A percentile compares a stretch with the other conserved stretches of the same genome.
Conservation (phyloP, 2,888 invertebrate species). For the Ptycholaimellus sp. region DNA sequence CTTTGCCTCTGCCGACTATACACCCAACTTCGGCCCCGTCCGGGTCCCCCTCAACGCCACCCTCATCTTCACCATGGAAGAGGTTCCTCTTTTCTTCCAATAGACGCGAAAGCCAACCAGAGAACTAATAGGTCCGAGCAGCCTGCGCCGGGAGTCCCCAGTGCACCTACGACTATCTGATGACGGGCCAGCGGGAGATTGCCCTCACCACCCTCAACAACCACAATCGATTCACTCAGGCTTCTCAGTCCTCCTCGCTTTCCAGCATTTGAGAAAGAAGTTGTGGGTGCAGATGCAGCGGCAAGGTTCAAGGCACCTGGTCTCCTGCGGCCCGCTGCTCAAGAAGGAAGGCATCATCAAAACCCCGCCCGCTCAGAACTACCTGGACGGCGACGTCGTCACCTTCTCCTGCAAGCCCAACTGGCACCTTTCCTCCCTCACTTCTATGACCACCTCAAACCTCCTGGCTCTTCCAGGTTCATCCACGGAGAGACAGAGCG, state of each 20-base stretch:
- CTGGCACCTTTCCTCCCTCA: no score
- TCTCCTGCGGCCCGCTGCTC: slow-evolving; percentile 15
- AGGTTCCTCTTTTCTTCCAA: no score
- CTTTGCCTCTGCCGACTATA: slow-evolving; percentile 13
- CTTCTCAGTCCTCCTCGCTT: no score
- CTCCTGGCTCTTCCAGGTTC: no score
- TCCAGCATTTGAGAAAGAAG: no score
- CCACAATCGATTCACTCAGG: slow-evolving; percentile 6
- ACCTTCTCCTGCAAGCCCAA: no score
- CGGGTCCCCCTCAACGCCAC: slow-evolving; percentile 13
- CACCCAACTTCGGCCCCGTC: slow-evolving; percentile 13
- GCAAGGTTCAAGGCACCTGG: slow-evolving; percentile 5
- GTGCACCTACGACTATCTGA: slow-evolving; percentile 14
- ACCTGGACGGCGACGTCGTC: slow-evolving; percentile 14
- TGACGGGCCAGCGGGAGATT: slow-evolving; percentile 14
- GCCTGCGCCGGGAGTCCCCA: slow-evolving; percentile 11
- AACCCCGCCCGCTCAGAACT: slow-evolving; percentile 13
- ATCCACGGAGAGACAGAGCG: slow-evolving; percentile 15
- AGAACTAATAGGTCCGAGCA: no score
- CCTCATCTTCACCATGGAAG: slow-evolving; percentile 13
- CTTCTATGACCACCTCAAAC: no score
- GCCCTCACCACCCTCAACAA: slow-evolving; percentile 5
- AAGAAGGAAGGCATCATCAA: slow-evolving; percentile 16
- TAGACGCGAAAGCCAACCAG: no score
- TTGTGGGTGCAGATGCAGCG: slow-evolving; percentile 2